phyloP scores from a whole-genome alignment of 2,113 vertebrate genomes.

The Pollimyrus isidori region DNA sequence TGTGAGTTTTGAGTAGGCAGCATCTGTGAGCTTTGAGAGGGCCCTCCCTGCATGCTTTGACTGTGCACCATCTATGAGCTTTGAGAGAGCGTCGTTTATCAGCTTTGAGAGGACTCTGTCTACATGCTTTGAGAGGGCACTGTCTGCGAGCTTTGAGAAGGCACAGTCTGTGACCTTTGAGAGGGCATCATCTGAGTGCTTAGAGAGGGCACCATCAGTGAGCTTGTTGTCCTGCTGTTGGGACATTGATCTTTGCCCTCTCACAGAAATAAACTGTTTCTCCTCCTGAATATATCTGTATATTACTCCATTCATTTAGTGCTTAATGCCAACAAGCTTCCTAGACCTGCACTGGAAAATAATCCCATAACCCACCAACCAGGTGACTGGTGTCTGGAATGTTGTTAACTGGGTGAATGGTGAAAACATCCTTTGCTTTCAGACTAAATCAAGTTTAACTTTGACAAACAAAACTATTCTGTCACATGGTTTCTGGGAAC shows the following conservation, averaged over 20 bases:
- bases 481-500: background rate
- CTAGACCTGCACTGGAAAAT: background rate
- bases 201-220: background rate
- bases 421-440: background rate
- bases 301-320: background rate
- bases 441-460: background rate
- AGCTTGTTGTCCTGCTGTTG: background rate
- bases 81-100: background rate
- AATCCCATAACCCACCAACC: background rate
- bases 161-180: background rate
- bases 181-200: background rate
- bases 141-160: background rate
- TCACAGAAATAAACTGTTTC: background rate
- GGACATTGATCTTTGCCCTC: background rate
- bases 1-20: background rate
- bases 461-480: background rate
- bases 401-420: background rate
- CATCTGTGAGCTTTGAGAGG: background rate
- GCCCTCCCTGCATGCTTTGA: background rate
- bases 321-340: background rate
- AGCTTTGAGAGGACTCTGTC: background rate
- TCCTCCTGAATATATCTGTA: background rate
- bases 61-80: background rate
- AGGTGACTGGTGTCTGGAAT: background rate
- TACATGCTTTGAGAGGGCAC: background rate